These are phyloP conservation scores for Periophthalmus magnuspinnatus DNA, from an alignment of 2,797 vertebrate species.

Conservation along the genomic window DNA sequence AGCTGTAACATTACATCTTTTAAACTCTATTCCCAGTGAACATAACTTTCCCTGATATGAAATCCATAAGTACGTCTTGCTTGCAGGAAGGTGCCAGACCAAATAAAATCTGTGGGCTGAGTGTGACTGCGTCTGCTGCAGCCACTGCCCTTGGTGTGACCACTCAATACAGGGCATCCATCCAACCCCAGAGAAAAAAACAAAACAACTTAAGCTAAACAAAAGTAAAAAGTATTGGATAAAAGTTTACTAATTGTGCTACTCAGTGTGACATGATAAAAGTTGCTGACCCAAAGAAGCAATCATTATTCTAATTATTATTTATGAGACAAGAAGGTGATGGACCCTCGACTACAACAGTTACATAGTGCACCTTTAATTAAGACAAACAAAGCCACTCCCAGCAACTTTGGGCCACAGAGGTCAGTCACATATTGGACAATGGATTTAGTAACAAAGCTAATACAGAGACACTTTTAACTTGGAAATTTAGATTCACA, in stretches of 20 bases:
- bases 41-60: constrained; percentile 10
- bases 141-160: constrained; percentile 14
- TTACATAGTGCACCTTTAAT: no score
- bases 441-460: no score
- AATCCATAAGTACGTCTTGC: constrained; percentile 8
- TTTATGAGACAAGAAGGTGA: no score
- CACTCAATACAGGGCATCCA: constrained; percentile 9
- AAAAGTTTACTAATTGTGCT: constrained; percentile 1
- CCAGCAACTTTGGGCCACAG: neutral
- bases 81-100: constrained; percentile 9
- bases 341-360: no score
- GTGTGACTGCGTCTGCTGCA: constrained; percentile 7
- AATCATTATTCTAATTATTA: no score
- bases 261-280: neutral
- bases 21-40: neutral
- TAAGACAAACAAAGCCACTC: neutral
- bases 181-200: constrained; percentile 2
- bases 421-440: no score
- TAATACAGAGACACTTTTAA: no score
- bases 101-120: constrained; percentile 9
- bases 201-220: neutral
- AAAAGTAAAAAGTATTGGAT: constrained; percentile 3
- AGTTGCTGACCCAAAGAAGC: neutral
- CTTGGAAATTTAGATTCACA: neutral
- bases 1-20: neutral